phyloP scores from a whole-genome alignment of 2,113 vertebrate genomes.

The Acrocephalus kingi region DNA sequence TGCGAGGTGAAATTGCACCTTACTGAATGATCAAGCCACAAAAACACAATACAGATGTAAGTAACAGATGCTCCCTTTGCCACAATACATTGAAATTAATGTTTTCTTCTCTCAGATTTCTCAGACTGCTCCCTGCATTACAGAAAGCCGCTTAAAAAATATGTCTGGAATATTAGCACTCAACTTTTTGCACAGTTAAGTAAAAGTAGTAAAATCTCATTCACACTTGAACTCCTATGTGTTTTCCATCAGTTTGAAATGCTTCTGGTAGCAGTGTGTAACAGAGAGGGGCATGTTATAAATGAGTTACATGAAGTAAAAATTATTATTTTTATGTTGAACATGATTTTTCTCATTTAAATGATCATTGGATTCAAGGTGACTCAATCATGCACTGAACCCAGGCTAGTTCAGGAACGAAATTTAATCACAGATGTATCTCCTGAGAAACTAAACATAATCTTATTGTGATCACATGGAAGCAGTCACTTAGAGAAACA shows the following conservation, averaged over 20 bases:
- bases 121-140: neutral
- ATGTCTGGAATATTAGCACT: neutral
- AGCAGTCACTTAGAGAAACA: neutral
- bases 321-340: neutral
- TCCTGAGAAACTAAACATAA: slow-evolving; percentile 14
- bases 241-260: neutral
- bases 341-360: slow-evolving; percentile 41
- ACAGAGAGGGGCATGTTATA: neutral
- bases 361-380: neutral
- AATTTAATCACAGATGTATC: slow-evolving; percentile 13
- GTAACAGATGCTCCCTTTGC: neutral
- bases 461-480: neutral
- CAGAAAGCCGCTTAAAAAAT: neutral
- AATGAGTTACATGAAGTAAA: neutral
- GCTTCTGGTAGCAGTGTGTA: neutral
- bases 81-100: neutral
- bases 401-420: neutral
- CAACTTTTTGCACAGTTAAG: neutral
- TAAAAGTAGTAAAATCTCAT: neutral
- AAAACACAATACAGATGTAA: neutral
- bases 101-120: neutral
- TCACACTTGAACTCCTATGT: neutral
- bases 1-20: neutral
- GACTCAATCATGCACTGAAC: neutral
- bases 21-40: neutral